phyloP scores from a whole-genome alignment of 1,140 invertebrate genomes.

The Drosophila ambigua region DNA sequence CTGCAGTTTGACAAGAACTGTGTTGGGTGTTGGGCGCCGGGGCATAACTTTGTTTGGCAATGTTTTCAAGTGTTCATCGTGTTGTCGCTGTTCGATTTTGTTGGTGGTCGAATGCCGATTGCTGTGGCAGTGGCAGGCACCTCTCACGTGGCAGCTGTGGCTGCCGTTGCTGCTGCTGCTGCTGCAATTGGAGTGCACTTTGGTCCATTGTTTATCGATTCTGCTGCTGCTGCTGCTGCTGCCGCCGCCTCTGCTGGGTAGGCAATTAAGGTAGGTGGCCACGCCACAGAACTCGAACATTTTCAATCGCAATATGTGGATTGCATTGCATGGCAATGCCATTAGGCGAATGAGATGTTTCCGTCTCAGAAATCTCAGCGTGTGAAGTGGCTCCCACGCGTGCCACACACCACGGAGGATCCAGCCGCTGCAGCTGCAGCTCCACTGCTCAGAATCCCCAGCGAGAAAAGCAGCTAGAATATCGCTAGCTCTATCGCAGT shows the following conservation, averaged over 20 bases:
- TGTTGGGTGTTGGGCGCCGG: no score
- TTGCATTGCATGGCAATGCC: no score
- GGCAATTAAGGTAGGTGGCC: conserved; percentile 42
- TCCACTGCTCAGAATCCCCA: no score
- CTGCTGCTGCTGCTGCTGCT: conserved; percentile 13
- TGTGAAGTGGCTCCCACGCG: no score
- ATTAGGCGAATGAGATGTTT: no score
- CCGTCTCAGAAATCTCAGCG: no score
- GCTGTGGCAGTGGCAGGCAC: conserved; percentile 32
- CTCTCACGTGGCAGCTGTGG: conserved; percentile 49
- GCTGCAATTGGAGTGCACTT: conserved; percentile 60
- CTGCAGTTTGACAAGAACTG: conserved; percentile 9
- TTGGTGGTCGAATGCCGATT: conserved; percentile 14
- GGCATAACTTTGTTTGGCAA: no score
- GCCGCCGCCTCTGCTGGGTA: not conserved
- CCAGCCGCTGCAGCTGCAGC: no score
- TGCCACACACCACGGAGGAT: no score
- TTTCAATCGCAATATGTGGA: not conserved
- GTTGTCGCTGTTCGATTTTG: conserved; percentile 6
- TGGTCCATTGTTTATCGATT: conserved; percentile 68
- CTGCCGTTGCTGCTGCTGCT: conserved; percentile 18
- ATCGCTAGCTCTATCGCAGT: no score
- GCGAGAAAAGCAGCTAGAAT: no score
- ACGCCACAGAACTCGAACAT: not conserved
- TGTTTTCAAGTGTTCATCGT: not conserved